Evolutionary conservation across 2,797 vertebrate species (phyloP).

Genomic region (Pelodytes ibericus): DNA sequence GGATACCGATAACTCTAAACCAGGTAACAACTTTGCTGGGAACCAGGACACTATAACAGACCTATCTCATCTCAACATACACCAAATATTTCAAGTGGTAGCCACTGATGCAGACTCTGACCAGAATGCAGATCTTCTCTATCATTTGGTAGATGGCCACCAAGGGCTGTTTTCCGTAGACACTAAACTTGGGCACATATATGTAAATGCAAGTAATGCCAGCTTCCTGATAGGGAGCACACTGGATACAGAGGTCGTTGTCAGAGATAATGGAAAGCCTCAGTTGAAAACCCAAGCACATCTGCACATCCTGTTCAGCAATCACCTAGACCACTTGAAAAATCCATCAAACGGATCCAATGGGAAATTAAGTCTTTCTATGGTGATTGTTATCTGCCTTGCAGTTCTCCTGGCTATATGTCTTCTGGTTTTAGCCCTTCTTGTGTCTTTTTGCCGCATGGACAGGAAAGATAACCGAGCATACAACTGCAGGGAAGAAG

Average conservation of each 20-base stretch:
- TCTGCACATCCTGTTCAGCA: conserved; percentile 80
- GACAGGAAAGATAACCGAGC: conserved; percentile 85
- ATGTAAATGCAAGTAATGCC: conserved; percentile 83
- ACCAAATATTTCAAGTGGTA: conserved; percentile 67
- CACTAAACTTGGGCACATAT: conserved; percentile 78
- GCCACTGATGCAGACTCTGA: conserved; percentile 86
- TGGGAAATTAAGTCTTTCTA: conserved; percentile 73
- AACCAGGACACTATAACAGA: conserved; percentile 10
- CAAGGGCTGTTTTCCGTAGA: conserved; percentile 81
- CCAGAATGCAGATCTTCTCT: conserved; percentile 78
- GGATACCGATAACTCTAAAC: conserved; percentile 60
- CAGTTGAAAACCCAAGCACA: conserved; percentile 69
- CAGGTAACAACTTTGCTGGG: conserved; percentile 53
- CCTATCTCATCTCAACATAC: neutral
- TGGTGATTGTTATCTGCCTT: conserved; percentile 82
- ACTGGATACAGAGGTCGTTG: conserved; percentile 74
- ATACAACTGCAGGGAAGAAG: conserved; percentile 93
- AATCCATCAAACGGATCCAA: conserved; percentile 70
- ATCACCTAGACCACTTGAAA: conserved; percentile 80
- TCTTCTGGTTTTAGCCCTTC: conserved; percentile 76
- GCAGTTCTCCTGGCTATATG: conserved; percentile 76
- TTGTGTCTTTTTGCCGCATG: conserved; percentile 81
- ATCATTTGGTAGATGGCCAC: conserved; percentile 63
- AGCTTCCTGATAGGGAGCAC: conserved; percentile 83
- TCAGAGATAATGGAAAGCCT: conserved; percentile 81